Conservation (phyloP, 2,797 vertebrate genomes). For the Melanogrammus aeglefinus region DNA sequence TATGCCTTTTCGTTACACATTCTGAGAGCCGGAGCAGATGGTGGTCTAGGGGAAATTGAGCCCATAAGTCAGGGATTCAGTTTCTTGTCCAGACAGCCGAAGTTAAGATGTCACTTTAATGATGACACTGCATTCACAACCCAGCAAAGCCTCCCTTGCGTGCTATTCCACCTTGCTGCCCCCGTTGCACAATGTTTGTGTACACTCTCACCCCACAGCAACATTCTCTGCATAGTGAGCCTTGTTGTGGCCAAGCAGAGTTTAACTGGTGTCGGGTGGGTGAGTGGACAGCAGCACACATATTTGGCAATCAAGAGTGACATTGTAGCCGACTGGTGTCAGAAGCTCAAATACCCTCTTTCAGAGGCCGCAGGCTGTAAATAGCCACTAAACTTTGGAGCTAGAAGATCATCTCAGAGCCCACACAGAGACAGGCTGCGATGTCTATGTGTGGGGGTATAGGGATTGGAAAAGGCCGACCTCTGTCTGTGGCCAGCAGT, state of each 20-base stretch:
- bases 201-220: constrained; percentile 35
- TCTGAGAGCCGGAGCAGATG: background rate
- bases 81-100: background rate
- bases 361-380: constrained; percentile 35
- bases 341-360: constrained; percentile 24
- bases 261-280: constrained; percentile 27
- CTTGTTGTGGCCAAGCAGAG: constrained; percentile 22
- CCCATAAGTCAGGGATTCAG: background rate
- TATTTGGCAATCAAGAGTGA: constrained; percentile 43
- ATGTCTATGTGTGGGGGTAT: background rate
- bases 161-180: constrained; percentile 20
- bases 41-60: background rate
- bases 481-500: constrained; percentile 13
- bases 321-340: constrained; percentile 35
- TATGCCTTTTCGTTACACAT: background rate
- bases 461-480: constrained; percentile 30
- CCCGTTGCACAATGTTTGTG: constrained; percentile 33
- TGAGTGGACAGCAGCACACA: constrained; percentile 24
- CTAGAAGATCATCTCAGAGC: constrained; percentile 39
- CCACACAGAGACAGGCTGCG: constrained; percentile 19
- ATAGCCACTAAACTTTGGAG: constrained; percentile 41
- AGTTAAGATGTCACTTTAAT: constrained; percentile 3
- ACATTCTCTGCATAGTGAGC: constrained; percentile 28
- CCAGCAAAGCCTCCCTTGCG: constrained; percentile 14
- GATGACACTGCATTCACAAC: constrained; percentile 6